Percentiles rank a stretch among this genome's conserved stretches.
phyloP scores from a whole-genome alignment of 2,797 vertebrate species.

The Brachymystax lenok region DNA sequence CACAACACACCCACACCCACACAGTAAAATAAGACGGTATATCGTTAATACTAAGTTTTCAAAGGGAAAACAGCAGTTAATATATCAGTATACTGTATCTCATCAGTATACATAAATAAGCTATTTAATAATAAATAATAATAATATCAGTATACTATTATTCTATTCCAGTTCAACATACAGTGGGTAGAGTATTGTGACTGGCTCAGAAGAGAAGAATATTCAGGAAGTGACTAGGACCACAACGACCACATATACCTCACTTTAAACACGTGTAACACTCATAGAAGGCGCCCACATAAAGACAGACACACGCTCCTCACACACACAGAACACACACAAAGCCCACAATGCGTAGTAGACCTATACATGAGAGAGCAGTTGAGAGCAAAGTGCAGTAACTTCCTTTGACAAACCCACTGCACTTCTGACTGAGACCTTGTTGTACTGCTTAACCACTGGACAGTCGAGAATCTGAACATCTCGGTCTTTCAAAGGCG shows the following conservation, averaged over 20 bases:
- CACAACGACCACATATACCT: constrained; percentile 34
- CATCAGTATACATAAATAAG: constrained; percentile 41
- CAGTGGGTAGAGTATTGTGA: constrained; percentile 14
- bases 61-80: constrained; percentile 73
- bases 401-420: too few species aligned
- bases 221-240: constrained; percentile 48
- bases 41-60: constrained; percentile 63
- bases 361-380: too few species aligned
- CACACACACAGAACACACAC: too few species aligned
- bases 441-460: too few species aligned
- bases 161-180: constrained; percentile 67
- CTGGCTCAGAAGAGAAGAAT: constrained; percentile 28
- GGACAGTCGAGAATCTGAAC: too few species aligned
- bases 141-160: constrained; percentile 17
- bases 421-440: too few species aligned
- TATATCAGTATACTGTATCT: constrained; percentile 68
- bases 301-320: not conserved
- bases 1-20: constrained; percentile 2
- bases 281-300: not conserved
- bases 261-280: constrained; percentile 18
- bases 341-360: not conserved
- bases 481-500: too few species aligned
- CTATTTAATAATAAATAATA: constrained; percentile 55
- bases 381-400: too few species aligned
- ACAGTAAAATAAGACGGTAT: constrained; percentile 40